Percentiles rank a stretch among this genome's conserved stretches.
Evolutionary conservation across 2,797 vertebrate genomes (phyloP).

Genomic region (Clarias fuscus): DNA sequence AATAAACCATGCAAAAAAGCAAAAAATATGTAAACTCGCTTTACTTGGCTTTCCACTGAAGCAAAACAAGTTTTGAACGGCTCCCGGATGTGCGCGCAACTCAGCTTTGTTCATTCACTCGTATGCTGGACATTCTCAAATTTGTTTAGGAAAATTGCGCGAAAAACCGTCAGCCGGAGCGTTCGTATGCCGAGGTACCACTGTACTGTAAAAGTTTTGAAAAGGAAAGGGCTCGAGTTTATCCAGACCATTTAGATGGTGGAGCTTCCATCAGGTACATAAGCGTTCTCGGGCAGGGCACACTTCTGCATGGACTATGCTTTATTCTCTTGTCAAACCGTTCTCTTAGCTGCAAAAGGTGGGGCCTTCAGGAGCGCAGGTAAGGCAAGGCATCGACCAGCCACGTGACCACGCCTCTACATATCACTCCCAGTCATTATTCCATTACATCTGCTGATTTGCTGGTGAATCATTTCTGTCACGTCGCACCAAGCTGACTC

Average conservation of each 20-base stretch:
- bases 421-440: constrained; percentile 38
- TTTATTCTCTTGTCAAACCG: constrained; percentile 84
- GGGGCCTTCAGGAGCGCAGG: constrained; percentile 78
- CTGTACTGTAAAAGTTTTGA: too few species aligned
- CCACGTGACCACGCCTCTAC: constrained; percentile 64
- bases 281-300: constrained; percentile 39
- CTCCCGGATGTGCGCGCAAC: too few species aligned
- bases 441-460: constrained; percentile 57
- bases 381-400: constrained; percentile 73
- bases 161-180: too few species aligned
- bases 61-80: too few species aligned
- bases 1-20: too few species aligned
- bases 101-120: too few species aligned
- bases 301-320: constrained; percentile 72
- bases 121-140: too few species aligned
- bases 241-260: not conserved
- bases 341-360: constrained; percentile 84
- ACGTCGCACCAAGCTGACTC: not conserved
- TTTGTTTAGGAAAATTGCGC: too few species aligned
- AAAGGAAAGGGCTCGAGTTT: not conserved
- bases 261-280: not conserved
- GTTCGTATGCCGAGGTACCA: too few species aligned
- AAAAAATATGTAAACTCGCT: too few species aligned
- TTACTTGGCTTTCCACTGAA: too few species aligned
- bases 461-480: not conserved